These are phyloP conservation scores for Xestoiulus laeticollis DNA, from an alignment of 2,888 invertebrate genomes.

Conservation along the genomic window DNA sequence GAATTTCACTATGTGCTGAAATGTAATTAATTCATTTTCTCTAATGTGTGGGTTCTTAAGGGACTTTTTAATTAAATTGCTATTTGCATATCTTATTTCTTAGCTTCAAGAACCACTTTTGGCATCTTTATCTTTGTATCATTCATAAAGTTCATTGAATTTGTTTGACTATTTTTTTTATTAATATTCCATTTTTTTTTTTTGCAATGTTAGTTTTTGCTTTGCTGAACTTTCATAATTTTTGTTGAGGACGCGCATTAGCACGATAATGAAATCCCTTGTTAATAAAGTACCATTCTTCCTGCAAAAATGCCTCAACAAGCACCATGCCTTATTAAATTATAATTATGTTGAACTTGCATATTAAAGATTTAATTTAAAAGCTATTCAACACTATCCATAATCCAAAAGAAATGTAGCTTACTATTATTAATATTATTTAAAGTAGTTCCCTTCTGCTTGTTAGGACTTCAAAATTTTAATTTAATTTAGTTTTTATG, in stretches of 20 bases:
- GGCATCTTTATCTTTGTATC: background rate
- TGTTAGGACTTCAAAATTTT: too few relatives aligned
- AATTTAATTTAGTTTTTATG: too few relatives aligned
- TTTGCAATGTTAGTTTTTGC: background rate
- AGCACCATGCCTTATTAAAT: too few relatives aligned
- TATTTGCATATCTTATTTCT: slow-evolving; percentile 34
- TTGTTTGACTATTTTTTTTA: background rate
- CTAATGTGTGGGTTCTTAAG: background rate
- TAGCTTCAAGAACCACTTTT: background rate
- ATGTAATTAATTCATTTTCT: background rate
- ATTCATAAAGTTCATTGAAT: background rate
- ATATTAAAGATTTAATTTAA: too few relatives aligned
- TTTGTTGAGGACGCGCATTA: background rate
- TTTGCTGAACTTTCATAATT: background rate
- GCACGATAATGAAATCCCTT: background rate
- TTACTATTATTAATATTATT: too few relatives aligned
- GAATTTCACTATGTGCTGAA: background rate
- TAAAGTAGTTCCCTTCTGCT: too few relatives aligned
- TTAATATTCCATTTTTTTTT: background rate
- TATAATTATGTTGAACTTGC: too few relatives aligned
- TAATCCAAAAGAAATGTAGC: too few relatives aligned
- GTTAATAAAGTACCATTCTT: too few relatives aligned
- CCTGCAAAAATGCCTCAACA: too few relatives aligned
- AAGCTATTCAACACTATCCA: too few relatives aligned
- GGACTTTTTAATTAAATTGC: background rate